Conservation (phyloP, 2,797 vertebrate genomes). For the Emys orbicularis region DNA sequence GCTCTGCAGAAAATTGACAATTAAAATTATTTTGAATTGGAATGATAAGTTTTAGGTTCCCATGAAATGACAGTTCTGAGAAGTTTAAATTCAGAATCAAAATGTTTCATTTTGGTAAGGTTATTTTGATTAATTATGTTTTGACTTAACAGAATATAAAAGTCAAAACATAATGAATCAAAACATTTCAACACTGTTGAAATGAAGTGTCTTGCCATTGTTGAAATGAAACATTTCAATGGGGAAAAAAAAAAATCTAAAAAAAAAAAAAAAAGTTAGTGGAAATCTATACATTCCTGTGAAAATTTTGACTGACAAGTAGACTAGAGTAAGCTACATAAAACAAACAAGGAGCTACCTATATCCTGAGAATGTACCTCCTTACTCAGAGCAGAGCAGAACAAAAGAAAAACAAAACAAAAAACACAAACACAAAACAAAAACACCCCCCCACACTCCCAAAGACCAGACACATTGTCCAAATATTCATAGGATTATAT, state of each 20-base stretch:
- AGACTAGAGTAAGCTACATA: not conserved
- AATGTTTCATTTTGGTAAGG: not conserved
- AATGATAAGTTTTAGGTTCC: not conserved
- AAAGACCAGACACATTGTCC: not conserved
- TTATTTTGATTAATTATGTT: not conserved
- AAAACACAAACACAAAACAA: too few relatives aligned
- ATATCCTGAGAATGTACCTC: not conserved
- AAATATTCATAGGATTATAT: not conserved
- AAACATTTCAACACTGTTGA: not conserved
- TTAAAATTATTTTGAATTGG: not conserved
- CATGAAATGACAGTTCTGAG: not conserved
- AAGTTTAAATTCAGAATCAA: not conserved
- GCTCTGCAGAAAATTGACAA: not conserved
- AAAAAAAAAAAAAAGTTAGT: not conserved
- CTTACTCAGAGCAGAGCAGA: not conserved
- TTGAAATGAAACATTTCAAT: not conserved
- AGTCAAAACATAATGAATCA: not conserved
- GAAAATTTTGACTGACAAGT: not conserved
- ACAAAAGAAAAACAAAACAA: too few relatives aligned
- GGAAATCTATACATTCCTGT: not conserved
- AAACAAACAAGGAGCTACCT: not conserved
- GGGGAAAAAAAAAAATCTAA: too few relatives aligned
- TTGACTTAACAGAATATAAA: conserved; percentile 1
- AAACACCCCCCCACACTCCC: too few relatives aligned
- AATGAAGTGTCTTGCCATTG: not conserved